Evolutionary conservation across 1,140 invertebrate genomes (phyloP).

Genomic region (Amyelois transitella): DNA sequence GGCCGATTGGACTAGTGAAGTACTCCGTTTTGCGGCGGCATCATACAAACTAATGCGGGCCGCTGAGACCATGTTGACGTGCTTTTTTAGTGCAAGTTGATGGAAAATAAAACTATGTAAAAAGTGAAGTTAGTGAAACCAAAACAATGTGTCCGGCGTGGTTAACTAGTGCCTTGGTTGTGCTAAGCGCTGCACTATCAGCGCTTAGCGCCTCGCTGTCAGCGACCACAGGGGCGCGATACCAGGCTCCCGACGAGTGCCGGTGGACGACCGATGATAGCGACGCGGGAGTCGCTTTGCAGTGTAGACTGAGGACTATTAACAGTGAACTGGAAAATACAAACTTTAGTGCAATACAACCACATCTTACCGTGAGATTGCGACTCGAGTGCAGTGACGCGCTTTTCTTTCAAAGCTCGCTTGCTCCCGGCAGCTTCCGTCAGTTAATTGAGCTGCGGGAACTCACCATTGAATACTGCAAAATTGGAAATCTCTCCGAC

Average conservation of each 20-base stretch:
- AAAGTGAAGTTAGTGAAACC: constrained; percentile 59
- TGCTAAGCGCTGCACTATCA: constrained; percentile 52
- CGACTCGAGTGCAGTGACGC: constrained; percentile 89
- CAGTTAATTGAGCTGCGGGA: constrained; percentile 87
- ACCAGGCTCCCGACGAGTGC: constrained; percentile 90
- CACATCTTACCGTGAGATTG: constrained; percentile 88
- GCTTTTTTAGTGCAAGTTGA: constrained; percentile 42
- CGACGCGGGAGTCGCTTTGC: constrained; percentile 82
- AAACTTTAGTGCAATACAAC: constrained; percentile 91
- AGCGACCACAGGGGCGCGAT: constrained; percentile 69
- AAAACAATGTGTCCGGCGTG: constrained; percentile 61
- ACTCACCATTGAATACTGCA: constrained; percentile 92
- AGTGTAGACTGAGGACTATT: constrained; percentile 87
- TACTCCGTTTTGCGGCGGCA: constrained; percentile 33
- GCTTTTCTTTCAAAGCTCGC: constrained; percentile 90
- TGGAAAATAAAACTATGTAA: constrained; percentile 59
- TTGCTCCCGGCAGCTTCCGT: constrained; percentile 88
- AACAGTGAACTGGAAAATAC: constrained; percentile 92
- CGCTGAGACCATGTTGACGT: constrained; percentile 39
- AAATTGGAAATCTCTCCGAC: constrained; percentile 89
- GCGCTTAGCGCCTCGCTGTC: constrained; percentile 65
- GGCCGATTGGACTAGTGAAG: constrained; percentile 60
- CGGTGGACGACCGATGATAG: constrained; percentile 82
- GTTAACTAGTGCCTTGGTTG: constrained; percentile 50
- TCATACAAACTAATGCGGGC: constrained; percentile 42